Percentiles rank a stretch among this genome's conserved stretches.
phyloP scores from a whole-genome alignment of 2,888 invertebrate genomes.

The Adelphocoris suturalis region DNA sequence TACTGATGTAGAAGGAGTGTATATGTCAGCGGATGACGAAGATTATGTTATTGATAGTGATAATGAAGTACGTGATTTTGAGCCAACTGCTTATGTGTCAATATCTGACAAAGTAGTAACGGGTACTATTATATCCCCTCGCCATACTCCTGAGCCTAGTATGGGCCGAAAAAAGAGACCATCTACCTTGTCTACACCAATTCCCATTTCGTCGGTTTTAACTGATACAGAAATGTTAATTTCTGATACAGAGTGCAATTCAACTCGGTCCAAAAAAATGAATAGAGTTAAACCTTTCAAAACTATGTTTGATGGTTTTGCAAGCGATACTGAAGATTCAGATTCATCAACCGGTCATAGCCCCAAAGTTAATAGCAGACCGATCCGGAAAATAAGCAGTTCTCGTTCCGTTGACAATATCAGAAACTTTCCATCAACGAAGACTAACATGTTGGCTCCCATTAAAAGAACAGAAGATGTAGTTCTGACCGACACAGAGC shows the following conservation, averaged over 20 bases:
- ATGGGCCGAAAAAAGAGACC: slow-evolving; percentile 30
- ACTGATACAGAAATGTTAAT: slow-evolving; percentile 79
- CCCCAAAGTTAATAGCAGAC: neutral
- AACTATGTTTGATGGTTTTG: slow-evolving; percentile 57
- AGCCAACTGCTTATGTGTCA: slow-evolving; percentile 63
- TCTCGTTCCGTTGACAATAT: slow-evolving; percentile 55
- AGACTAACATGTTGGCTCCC: slow-evolving; percentile 48
- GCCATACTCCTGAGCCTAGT: slow-evolving; percentile 56
- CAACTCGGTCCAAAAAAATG: slow-evolving; percentile 15
- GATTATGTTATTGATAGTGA: slow-evolving; percentile 47
- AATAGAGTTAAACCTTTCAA: slow-evolving; percentile 58
- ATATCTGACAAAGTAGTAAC: slow-evolving; percentile 63
- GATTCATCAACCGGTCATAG: slow-evolving; percentile 57
- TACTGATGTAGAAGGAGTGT: slow-evolving; percentile 72
- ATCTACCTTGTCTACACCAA: slow-evolving; percentile 23
- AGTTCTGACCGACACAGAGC: slow-evolving; percentile 53
- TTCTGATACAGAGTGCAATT: slow-evolving; percentile 78
- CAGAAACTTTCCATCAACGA: neutral
- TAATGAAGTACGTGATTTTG: slow-evolving; percentile 43
- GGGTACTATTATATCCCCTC: slow-evolving; percentile 54
- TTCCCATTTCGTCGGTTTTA: slow-evolving; percentile 55
- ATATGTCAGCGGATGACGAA: slow-evolving; percentile 72
- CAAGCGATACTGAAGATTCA: slow-evolving; percentile 72
- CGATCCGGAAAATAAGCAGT: slow-evolving; percentile 40
- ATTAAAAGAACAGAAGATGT: slow-evolving; percentile 23